Evolutionary conservation across 2,113 vertebrate genomes (phyloP).

Genomic region (Xiphophorus hellerii): DNA sequence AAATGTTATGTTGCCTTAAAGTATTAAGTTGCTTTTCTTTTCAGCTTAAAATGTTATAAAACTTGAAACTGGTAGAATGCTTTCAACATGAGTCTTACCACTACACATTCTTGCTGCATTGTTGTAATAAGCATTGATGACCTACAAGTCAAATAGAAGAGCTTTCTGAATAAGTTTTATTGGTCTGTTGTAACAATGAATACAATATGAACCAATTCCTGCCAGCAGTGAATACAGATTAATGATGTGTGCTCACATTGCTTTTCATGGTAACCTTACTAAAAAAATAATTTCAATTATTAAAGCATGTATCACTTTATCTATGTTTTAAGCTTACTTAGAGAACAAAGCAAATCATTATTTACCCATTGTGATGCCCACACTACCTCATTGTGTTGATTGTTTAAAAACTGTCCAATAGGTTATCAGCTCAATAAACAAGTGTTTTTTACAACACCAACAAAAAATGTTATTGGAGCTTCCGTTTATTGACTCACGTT

Average conservation of each 20-base stretch:
- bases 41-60: conserved; percentile 7
- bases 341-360: no score
- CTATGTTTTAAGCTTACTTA: no score
- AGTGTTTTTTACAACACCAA: not conserved
- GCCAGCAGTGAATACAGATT: not conserved
- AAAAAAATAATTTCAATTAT: no score
- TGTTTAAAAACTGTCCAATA: no score
- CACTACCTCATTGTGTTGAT: no score
- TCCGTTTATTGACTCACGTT: not conserved
- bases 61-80: not conserved
- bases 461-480: not conserved
- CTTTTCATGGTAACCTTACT: no score
- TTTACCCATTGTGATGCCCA: no score
- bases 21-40: conserved; percentile 6
- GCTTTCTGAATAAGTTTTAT: not conserved
- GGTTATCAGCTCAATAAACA: not conserved
- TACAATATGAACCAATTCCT: conserved; percentile 3
- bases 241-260: no score
- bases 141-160: conserved; percentile 3
- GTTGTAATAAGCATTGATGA: not conserved
- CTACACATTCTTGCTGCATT: not conserved
- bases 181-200: conserved; percentile 13
- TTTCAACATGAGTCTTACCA: no score
- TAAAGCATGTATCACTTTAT: no score
- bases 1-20: conserved; percentile 2